Percentiles rank a stretch among this genome's conserved stretches.
Evolutionary conservation across 2,888 invertebrate species (phyloP).

Genomic region (Melipona beecheii): DNA sequence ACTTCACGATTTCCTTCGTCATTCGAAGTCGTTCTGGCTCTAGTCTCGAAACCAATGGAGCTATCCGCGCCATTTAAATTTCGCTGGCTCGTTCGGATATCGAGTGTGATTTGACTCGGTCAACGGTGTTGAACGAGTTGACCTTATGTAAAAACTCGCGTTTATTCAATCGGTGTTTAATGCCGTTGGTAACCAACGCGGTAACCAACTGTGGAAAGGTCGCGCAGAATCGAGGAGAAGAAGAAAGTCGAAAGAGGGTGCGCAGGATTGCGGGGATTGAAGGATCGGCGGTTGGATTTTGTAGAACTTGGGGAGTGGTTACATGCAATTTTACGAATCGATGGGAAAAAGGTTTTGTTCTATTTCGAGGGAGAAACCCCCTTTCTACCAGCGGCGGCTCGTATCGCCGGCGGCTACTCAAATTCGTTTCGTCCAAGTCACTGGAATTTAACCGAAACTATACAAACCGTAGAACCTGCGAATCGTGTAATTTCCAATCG

Average conservation of each 20-base stretch:
- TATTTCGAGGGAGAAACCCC: slow-evolving; percentile 54
- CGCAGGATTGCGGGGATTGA: slow-evolving; percentile 62
- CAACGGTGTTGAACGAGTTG: slow-evolving; percentile 27
- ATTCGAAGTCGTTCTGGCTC: not conserved
- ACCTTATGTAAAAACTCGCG: slow-evolving; percentile 46
- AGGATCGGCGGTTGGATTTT: slow-evolving; percentile 61
- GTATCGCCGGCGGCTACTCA: slow-evolving; percentile 62
- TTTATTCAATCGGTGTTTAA: slow-evolving; percentile 75
- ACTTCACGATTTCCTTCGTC: slow-evolving; percentile 35
- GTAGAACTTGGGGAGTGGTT: slow-evolving; percentile 62
- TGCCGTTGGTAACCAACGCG: slow-evolving; percentile 25
- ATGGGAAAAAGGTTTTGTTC: slow-evolving; percentile 71
- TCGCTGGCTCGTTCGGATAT: not conserved
- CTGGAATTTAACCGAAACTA: slow-evolving; percentile 42
- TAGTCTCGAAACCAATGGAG: not conserved
- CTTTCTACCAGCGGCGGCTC: slow-evolving; percentile 49
- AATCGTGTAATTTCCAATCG: slow-evolving; percentile 22
- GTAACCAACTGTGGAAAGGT: slow-evolving; percentile 40
- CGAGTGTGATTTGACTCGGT: slow-evolving; percentile 30
- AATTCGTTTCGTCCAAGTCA: slow-evolving; percentile 55
- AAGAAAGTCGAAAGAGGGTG: slow-evolving; percentile 39
- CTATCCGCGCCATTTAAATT: slow-evolving; percentile 23
- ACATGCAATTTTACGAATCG: slow-evolving; percentile 73
- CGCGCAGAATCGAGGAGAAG: slow-evolving; percentile 28
- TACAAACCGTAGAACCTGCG: slow-evolving; percentile 34